Base-by-base conservation (phyloP, 2,113 vertebrate genomes). In the Ophthalmolycus amberensis region DNA sequence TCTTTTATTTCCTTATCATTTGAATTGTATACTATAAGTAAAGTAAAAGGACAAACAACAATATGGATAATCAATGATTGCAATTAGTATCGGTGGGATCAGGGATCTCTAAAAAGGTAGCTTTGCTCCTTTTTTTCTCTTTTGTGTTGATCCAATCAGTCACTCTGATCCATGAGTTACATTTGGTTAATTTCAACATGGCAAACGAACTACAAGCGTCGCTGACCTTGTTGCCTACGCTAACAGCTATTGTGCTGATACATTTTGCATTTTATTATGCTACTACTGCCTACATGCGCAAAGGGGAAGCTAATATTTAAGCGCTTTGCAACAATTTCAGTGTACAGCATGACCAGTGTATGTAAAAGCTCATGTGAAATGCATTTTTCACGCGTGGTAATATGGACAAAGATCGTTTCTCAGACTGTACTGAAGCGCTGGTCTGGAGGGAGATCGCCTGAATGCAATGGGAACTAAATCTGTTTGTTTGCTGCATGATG, bases 391-490 rank as follows among this genome's bases (percentile, higher is more conserved):
- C 20, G 5, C 4, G 5, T 27, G 25, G n/a, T 27, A 27, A 27
- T 56, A 12, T 56, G 54, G n/a, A 27, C n/a, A 54, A 22, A 54
- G 52, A n/a, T 52, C 8, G 9, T 22, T 52, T 9, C 50, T 52
- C 50, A 52, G 22, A 52, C 20, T 9, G 50, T 46, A 12, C 6
- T 9, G 22, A 22, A 52, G 20, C 8, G 20, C 50, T 46, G 44
- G 4, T 20, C 48, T 20, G 48, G 48, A 44, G 18, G 14, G 48
- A 50, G 22, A 54, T 5, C 3, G 10, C 3, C 20, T 71, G 18
- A 79, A 63, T 70, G 40, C 56, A 75, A 62, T 27, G 37, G 25
- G n/a, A 77, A 79, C 75, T 64, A 83, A 48, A 78, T 68, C 44
- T 60, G 71, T 56, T 62, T 77, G 76, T 77, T 60, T 63, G 42